Percentiles rank a stretch among this genome's conserved stretches.
Evolutionary conservation across 2,888 invertebrate species (phyloP).

Genomic region (Apamea crenata): DNA sequence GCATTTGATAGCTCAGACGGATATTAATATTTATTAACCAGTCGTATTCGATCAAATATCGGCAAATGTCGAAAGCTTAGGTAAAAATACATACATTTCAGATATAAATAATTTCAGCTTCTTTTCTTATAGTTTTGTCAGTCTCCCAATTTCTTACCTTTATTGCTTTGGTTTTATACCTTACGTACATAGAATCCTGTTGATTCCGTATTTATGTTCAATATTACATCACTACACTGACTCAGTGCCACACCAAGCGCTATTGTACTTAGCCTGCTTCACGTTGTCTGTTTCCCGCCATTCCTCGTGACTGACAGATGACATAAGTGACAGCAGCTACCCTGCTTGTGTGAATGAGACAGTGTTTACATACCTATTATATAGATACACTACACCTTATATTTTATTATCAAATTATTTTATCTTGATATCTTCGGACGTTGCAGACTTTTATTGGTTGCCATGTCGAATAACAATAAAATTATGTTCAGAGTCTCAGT

Average conservation of each 20-base stretch:
- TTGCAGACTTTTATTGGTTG: not conserved
- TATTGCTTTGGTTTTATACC: not conserved
- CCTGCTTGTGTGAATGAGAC: no score
- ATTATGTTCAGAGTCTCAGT: not conserved
- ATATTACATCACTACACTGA: no score
- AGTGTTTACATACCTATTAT: no score
- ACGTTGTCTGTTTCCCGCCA: no score
- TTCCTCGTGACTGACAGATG: no score
- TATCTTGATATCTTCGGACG: not conserved
- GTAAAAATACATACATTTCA: slow-evolving; percentile 1
- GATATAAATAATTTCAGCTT: not conserved
- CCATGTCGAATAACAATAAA: not conserved
- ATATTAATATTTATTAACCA: slow-evolving; percentile 38
- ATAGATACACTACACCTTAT: not conserved
- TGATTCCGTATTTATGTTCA: no score
- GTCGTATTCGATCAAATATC: slow-evolving; percentile 36
- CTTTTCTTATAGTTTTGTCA: no score
- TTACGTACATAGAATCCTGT: no score
- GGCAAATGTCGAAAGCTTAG: slow-evolving; percentile 1
- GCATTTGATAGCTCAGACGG: slow-evolving; percentile 31
- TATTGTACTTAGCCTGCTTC: no score
- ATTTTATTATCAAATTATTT: not conserved
- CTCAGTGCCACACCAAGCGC: no score
- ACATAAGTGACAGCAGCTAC: no score
- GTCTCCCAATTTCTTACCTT: not conserved